Evolutionary conservation across 2,888 invertebrate species (phyloP).

Genomic region (Mesopsocus fuscifrons): DNA sequence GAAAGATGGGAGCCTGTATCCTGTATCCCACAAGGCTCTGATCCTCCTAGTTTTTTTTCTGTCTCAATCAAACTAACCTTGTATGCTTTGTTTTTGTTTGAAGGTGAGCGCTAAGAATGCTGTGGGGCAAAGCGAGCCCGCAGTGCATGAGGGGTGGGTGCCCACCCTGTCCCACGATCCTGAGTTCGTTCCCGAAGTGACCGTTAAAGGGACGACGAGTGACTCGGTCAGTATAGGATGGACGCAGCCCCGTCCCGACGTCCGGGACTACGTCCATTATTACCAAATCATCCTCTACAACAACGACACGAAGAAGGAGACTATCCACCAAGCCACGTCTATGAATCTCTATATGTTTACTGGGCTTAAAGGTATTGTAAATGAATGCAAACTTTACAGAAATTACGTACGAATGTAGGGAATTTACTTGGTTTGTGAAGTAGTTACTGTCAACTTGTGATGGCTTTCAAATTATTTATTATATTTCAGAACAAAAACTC

Average conservation of each 20-base stretch:
- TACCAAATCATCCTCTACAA: constrained; percentile 37
- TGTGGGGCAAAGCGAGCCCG: constrained; percentile 36
- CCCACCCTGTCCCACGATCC: constrained; percentile 53
- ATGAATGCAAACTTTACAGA: no score
- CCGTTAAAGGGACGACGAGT: constrained; percentile 45
- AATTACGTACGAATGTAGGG: no score
- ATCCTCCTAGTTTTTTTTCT: no score
- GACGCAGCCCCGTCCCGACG: constrained; percentile 42
- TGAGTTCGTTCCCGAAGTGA: constrained; percentile 55
- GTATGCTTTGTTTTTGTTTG: no score
- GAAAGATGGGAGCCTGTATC: no score
- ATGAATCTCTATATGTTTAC: constrained; percentile 57
- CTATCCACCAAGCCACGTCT: constrained; percentile 42
- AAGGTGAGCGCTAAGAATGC: constrained; percentile 45
- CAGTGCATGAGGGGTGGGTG: constrained; percentile 32
- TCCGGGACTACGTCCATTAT: constrained; percentile 53
- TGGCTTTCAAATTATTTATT: constrained; percentile 47
- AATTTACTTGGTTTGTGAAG: no score
- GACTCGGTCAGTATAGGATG: constrained; percentile 69
- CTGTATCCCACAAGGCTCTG: no score
- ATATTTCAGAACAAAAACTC: constrained; percentile 5
- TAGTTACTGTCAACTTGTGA: constrained; percentile 66
- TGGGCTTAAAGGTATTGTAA: constrained; percentile 53
- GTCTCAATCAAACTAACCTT: no score
- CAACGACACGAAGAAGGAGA: constrained; percentile 24